phyloP scores from a whole-genome alignment of 92 coral and sea anemone species.

The Ricordea florida region DNA sequence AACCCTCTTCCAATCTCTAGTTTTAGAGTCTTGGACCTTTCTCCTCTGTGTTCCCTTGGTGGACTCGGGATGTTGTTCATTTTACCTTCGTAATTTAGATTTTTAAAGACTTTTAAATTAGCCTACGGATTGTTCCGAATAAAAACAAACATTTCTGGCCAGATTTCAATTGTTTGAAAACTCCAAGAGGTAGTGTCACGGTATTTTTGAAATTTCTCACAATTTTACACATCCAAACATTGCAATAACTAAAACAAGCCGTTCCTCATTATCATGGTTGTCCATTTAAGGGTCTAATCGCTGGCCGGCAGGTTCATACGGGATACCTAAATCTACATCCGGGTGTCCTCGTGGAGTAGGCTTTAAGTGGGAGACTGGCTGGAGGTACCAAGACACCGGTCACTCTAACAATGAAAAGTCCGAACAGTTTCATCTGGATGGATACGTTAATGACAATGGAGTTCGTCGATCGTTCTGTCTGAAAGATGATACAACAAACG shows the following conservation, averaged over 20 bases:
- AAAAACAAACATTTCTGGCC: too few species aligned
- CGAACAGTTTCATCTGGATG: conserved; percentile 37
- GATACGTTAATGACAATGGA: conserved; percentile 30
- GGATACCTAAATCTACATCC: conserved; percentile 22
- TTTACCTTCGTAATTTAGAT: conserved; percentile 42
- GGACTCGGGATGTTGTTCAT: conserved; percentile 32
- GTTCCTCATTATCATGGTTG: too few species aligned
- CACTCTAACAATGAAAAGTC: conserved; percentile 31
- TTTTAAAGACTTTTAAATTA: too few species aligned
- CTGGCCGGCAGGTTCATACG: conserved; percentile 48
- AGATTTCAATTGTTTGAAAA: too few species aligned
- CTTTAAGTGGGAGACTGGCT: conserved; percentile 17
- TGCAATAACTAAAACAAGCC: too few species aligned
- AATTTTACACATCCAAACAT: too few species aligned
- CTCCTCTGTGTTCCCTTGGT: conserved; percentile 11
- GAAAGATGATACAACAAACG: conserved; percentile 30
- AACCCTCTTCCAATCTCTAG: too few species aligned
- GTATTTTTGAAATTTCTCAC: too few species aligned
- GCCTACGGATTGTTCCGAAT: too few species aligned
- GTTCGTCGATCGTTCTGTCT: conserved; percentile 66
- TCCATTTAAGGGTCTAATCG: neutral
- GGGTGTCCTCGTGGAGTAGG: conserved; percentile 35
- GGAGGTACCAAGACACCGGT: conserved; percentile 31
- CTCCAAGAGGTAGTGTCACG: too few species aligned
- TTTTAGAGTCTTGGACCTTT: conserved; percentile 51